Conservation (phyloP, 2,797 vertebrate genomes). For the Podarcis siculus region DNA sequence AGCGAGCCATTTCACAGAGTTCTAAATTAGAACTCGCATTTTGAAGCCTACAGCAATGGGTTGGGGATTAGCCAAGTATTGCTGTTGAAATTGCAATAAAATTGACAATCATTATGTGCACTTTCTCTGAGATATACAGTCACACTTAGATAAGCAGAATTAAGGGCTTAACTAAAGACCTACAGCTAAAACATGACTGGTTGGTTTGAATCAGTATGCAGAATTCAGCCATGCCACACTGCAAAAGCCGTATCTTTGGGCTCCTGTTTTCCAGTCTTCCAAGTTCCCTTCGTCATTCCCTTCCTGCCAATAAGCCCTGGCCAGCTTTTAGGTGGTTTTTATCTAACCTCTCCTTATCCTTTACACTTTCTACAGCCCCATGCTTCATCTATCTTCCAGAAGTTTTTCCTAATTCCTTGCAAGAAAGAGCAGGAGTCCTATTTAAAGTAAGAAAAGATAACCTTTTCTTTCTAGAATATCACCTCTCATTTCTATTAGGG, state of each 20-base stretch:
- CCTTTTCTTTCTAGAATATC: too few species aligned
- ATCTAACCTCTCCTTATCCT: neutral
- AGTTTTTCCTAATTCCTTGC: too few species aligned
- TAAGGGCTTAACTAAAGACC: neutral
- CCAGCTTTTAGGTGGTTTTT: neutral
- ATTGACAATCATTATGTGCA: neutral
- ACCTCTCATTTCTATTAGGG: too few species aligned
- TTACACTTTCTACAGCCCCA: too few species aligned
- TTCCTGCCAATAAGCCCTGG: neutral
- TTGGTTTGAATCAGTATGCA: neutral
- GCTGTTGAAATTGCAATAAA: neutral
- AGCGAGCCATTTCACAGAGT: neutral
- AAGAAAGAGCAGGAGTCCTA: too few species aligned
- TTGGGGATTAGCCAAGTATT: neutral
- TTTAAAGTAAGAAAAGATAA: too few species aligned
- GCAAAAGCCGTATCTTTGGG: neutral
- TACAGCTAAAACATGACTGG: neutral
- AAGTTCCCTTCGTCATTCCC: neutral
- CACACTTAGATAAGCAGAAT: constrained; percentile 3
- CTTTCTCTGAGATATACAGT: neutral
- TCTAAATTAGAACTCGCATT: neutral
- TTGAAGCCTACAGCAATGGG: neutral
- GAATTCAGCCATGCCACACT: neutral
- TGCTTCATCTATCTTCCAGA: neutral
- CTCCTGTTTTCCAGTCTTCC: neutral